Evolutionary conservation across 2,797 vertebrate species (phyloP).

Genomic region (Aplochiton taeniatus): DNA sequence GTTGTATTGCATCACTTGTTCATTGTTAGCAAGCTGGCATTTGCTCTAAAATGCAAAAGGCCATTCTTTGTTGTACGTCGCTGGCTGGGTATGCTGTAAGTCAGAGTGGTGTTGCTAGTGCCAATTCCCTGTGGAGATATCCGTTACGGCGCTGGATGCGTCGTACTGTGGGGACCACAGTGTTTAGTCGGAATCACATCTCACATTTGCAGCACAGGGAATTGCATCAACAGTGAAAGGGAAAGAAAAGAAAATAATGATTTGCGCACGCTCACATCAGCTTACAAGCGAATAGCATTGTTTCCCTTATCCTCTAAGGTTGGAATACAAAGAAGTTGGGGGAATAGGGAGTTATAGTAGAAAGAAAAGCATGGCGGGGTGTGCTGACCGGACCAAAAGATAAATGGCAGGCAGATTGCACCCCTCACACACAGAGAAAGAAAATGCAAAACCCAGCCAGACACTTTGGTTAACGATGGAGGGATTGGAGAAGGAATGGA

Average conservation of each 20-base stretch:
- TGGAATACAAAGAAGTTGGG: background rate
- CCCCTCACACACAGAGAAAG: conserved; percentile 32
- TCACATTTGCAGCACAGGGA: background rate
- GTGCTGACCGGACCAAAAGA: background rate
- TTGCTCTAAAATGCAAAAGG: conserved; percentile 7
- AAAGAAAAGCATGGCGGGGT: background rate
- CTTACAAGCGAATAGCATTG: conserved; percentile 6
- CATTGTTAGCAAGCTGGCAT: conserved; percentile 10
- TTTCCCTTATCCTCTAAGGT: conserved; percentile 10
- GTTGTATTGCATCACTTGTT: background rate
- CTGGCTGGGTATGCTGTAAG: conserved; percentile 2
- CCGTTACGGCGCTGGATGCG: conserved; percentile 18
- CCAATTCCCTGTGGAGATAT: conserved; percentile 19
- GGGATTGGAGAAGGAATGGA: conserved; percentile 10
- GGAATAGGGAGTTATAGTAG: background rate
- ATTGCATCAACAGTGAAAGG: conserved; percentile 17
- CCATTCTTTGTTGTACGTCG: background rate
- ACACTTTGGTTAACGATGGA: conserved; percentile 58
- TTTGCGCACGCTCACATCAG: background rate
- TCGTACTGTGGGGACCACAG: conserved; percentile 22
- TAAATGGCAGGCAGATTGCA: conserved; percentile 39
- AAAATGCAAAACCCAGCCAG: conserved; percentile 22
- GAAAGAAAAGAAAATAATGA: background rate
- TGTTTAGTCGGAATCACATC: conserved; percentile 29
- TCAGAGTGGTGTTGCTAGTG: conserved; percentile 10